These are phyloP conservation scores for Manis crassicaudata DNA, from an alignment of 2,797 vertebrate genomes.

Conservation along the genomic window DNA sequence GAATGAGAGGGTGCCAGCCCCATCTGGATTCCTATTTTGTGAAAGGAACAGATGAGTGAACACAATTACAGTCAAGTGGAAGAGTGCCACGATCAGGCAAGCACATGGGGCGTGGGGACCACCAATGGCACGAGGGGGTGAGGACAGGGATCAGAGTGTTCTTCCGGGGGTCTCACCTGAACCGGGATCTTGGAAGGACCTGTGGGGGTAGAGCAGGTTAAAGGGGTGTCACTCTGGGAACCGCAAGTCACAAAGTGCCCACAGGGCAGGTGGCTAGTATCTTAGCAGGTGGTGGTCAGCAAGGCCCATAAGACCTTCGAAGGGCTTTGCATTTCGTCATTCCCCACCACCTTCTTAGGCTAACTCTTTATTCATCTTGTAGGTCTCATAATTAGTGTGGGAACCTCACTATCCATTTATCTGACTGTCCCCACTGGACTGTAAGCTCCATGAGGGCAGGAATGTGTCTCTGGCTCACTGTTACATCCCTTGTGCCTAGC, in stretches of 20 bases:
- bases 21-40: background rate
- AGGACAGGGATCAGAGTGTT: background rate
- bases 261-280: accelerated
- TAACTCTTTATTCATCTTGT: background rate
- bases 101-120: background rate
- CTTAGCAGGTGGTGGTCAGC: background rate
- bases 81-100: background rate
- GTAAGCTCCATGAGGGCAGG: background rate
- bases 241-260: background rate
- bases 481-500: background rate
- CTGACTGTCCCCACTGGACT: background rate
- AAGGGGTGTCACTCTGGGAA: background rate
- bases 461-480: background rate
- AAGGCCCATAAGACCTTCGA: background rate
- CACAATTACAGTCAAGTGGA: background rate
- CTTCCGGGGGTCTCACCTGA: background rate
- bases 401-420: background rate
- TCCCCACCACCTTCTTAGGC: background rate
- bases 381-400: background rate
- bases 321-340: background rate
- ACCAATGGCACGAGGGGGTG: background rate
- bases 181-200: background rate
- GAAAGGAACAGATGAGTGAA: background rate
- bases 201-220: background rate
- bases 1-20: background rate